phyloP scores from a whole-genome alignment of 2,888 invertebrate genomes.

The Aphrophora alni region DNA sequence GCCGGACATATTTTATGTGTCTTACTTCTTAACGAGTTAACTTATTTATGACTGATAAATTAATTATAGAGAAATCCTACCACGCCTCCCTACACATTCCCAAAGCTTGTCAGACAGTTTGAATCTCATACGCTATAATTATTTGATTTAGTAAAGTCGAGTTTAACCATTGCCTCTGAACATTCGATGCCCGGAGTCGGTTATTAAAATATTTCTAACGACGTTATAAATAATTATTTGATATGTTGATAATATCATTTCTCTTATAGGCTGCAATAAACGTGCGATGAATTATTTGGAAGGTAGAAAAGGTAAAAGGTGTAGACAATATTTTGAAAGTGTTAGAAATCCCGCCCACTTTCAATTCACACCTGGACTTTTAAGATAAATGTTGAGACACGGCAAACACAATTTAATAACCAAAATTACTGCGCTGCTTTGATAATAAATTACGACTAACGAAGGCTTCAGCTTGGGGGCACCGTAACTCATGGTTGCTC shows the following conservation, averaged over 20 bases:
- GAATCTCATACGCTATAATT: not conserved
- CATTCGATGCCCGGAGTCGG: not conserved
- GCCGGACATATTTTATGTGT: conserved; percentile 29
- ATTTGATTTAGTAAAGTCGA: not conserved
- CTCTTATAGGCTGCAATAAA: not conserved
- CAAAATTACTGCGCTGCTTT: conserved; percentile 34
- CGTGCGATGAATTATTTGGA: not conserved
- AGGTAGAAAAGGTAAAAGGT: not conserved
- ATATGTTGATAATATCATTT: not conserved
- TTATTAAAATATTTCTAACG: conserved; percentile 4
- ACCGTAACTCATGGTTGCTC: not conserved
- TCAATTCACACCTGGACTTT: conserved; percentile 36
- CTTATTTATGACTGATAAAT: conserved; percentile 9
- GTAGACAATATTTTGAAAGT: conserved; percentile 9
- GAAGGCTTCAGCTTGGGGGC: conserved; percentile 11
- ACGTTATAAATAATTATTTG: not conserved
- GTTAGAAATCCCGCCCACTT: conserved; percentile 30
- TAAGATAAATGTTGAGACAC: conserved; percentile 34
- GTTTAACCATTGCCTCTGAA: not conserved
- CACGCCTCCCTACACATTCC: not conserved
- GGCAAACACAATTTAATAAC: conserved; percentile 39
- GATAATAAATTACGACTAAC: conserved; percentile 34
- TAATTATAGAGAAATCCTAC: not conserved
- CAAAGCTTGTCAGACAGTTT: not conserved
- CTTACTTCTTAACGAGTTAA: conserved; percentile 14